These are phyloP conservation scores for Cerceris ruficornis DNA, from an alignment of 2,888 invertebrate species.

Conservation along the genomic window DNA sequence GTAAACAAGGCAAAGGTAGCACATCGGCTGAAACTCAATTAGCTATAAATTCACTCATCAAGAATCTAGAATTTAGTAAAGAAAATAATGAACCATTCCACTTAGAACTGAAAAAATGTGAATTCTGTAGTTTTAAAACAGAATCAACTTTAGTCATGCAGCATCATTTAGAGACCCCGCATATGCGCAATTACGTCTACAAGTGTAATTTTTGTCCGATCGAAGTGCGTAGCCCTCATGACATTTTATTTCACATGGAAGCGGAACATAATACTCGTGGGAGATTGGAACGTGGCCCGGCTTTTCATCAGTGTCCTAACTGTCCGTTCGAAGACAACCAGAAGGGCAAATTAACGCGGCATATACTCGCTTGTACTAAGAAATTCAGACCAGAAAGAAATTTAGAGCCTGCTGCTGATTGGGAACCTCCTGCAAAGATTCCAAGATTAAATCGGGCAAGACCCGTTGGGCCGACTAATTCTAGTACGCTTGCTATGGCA, in stretches of 20 bases:
- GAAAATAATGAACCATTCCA: constrained; percentile 92
- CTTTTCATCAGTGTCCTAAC: constrained; percentile 95
- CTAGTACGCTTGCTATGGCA: constrained; percentile 78
- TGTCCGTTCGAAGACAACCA: constrained; percentile 97
- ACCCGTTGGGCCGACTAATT: constrained; percentile 71
- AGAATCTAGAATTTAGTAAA: constrained; percentile 93
- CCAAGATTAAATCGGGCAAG: constrained; percentile 86
- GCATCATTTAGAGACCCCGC: constrained; percentile 94
- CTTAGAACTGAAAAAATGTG: constrained; percentile 91
- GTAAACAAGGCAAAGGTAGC: constrained; percentile 89
- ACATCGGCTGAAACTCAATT: constrained; percentile 87
- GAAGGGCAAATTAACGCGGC: constrained; percentile 94
- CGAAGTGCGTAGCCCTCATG: constrained; percentile 92
- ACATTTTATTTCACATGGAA: constrained; percentile 96
- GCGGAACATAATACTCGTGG: constrained; percentile 93
- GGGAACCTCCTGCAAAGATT: constrained; percentile 97
- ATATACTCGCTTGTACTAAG: constrained; percentile 93
- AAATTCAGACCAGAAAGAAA: constrained; percentile 94
- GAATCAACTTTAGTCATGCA: constrained; percentile 92
- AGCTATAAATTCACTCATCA: constrained; percentile 91
- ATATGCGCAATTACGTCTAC: constrained; percentile 93
- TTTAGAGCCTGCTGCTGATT: constrained; percentile 92
- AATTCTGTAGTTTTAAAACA: constrained; percentile 94
- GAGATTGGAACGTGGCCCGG: constrained; percentile 91
- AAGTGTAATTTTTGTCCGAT: constrained; percentile 93